These are phyloP conservation scores for Pangasius djambal DNA, from an alignment of 2,797 vertebrate species.

Conservation along the genomic window DNA sequence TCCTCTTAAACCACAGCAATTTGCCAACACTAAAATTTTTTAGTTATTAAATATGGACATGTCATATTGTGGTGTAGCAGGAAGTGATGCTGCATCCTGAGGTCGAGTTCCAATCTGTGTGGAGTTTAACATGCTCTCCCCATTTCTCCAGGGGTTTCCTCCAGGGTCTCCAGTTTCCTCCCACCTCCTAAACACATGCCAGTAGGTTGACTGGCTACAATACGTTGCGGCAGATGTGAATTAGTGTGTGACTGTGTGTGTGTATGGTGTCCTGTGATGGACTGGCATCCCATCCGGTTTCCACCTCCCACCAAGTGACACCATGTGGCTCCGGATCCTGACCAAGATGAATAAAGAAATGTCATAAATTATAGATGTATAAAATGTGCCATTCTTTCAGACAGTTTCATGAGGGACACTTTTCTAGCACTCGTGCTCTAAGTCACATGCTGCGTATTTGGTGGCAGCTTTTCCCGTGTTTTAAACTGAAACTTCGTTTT, in stretches of 20 bases:
- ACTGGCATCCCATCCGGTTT: neutral
- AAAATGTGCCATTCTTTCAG: neutral
- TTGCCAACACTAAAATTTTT: neutral
- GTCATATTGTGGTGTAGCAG: neutral
- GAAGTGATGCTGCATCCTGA: neutral
- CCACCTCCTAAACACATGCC: neutral
- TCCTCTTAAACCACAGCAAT: neutral
- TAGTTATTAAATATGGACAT: neutral
- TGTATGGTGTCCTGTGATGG: too few relatives aligned
- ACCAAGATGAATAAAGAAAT: neutral
- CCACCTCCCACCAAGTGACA: neutral
- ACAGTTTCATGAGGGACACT: neutral
- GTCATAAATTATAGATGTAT: neutral
- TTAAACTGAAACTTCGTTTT: neutral
- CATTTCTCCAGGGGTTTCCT: neutral
- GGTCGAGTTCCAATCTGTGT: neutral
- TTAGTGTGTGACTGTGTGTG: neutral
- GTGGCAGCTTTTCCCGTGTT: neutral
- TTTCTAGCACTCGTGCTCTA: neutral
- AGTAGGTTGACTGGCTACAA: too few relatives aligned
- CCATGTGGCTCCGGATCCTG: neutral
- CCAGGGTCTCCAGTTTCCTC: neutral
- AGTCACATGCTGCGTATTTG: neutral
- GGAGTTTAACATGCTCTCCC: neutral
- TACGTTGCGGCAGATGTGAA: neutral